Conservation (phyloP, 1,140 invertebrate genomes). For the Solenopsis invicta region DNA sequence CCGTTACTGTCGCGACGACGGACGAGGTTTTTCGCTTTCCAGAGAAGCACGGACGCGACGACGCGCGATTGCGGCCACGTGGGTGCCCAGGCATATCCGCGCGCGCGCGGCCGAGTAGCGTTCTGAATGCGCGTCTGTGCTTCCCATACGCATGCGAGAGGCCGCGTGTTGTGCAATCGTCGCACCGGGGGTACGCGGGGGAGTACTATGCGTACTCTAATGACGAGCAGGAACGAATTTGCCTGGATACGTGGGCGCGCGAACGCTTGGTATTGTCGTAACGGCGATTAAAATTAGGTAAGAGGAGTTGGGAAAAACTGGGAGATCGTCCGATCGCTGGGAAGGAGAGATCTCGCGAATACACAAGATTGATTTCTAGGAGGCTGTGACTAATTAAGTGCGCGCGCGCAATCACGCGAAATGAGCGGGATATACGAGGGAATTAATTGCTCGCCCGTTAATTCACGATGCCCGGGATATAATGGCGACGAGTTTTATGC, state of each 20-base stretch:
- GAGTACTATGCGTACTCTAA: background rate
- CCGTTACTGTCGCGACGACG: background rate
- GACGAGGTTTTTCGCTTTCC: background rate
- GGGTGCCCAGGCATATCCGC: background rate
- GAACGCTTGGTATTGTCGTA: background rate
- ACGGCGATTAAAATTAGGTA: constrained; percentile 62
- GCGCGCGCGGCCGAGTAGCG: background rate
- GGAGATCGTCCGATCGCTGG: constrained; percentile 13
- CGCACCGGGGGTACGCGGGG: constrained; percentile 4
- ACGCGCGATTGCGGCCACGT: background rate
- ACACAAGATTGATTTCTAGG: constrained; percentile 45
- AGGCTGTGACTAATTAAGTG: constrained; percentile 68
- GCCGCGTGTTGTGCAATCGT: constrained; percentile 56
- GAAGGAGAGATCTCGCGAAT: constrained; percentile 52
- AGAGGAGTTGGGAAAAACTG: constrained; percentile 40
- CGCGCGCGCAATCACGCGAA: background rate
- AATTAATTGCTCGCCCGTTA: constrained; percentile 34
- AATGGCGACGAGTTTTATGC: constrained; percentile 27
- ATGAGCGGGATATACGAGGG: constrained; percentile 4
- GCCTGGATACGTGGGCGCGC: background rate
- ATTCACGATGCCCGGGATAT: background rate
- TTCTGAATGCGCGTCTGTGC: background rate
- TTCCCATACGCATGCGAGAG: constrained; percentile 53
- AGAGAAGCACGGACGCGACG: no score
- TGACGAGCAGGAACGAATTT: constrained; percentile 60